phyloP scores from a whole-genome alignment of 2,888 invertebrate species.

The Perizoma flavofasciatum region DNA sequence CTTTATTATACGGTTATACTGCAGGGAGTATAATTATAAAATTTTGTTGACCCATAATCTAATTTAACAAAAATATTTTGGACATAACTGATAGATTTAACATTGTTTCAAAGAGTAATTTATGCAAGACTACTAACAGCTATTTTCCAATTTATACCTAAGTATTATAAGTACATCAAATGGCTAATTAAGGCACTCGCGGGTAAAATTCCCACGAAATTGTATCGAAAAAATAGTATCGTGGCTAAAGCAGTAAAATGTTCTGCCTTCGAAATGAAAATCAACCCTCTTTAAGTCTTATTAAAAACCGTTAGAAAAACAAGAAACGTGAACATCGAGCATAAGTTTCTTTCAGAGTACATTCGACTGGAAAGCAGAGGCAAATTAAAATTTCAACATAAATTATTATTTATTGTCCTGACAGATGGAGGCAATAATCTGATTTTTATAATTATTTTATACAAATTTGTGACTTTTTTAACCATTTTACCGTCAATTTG shows the following conservation, averaged over 20 bases:
- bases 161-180: constrained; percentile 20
- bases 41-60: constrained; percentile 14
- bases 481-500: no score
- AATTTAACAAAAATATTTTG: constrained; percentile 10
- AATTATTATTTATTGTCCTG: no score
- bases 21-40: constrained; percentile 28
- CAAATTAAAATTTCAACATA: background rate
- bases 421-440: no score
- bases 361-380: background rate
- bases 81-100: no score
- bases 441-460: no score
- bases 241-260: constrained; percentile 52
- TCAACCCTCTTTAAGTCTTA: constrained; percentile 61
- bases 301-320: constrained; percentile 67
- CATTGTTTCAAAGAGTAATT: background rate
- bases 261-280: constrained; percentile 62
- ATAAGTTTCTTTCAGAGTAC: background rate
- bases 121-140: background rate
- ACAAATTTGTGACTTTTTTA: no score
- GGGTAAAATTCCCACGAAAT: constrained; percentile 33
- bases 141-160: background rate
- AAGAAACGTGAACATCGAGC: constrained; percentile 43
- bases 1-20: constrained; percentile 30
- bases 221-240: constrained; percentile 43
- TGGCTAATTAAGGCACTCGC: constrained; percentile 22